Percentiles rank a stretch among this genome's conserved stretches.
These are phyloP conservation scores for Eubasilissa regina DNA, from an alignment of 1,140 invertebrate species.

Conservation along the genomic window DNA sequence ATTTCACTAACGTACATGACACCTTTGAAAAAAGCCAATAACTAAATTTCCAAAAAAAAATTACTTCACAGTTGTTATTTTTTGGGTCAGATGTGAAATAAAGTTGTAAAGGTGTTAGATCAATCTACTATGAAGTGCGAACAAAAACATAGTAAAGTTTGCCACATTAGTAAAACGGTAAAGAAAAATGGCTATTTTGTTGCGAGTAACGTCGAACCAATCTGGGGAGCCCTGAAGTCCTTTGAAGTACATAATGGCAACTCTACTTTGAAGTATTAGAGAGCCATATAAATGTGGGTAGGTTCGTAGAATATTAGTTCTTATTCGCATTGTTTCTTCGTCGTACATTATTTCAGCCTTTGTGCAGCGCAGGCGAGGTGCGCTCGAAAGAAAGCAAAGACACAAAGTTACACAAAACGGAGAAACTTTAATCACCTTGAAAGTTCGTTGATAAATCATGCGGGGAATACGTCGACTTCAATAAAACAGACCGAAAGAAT, in stretches of 20 bases:
- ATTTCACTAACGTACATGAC: too few species aligned
- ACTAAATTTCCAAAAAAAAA: too few species aligned
- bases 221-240: constrained; percentile 13
- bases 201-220: constrained; percentile 19
- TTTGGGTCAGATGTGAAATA: too few species aligned
- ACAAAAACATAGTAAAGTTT: neutral
- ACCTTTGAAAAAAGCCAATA: too few species aligned
- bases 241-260: constrained; percentile 54
- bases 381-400: neutral
- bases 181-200: constrained; percentile 26
- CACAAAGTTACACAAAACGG: too few species aligned
- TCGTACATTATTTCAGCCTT: constrained; percentile 38
- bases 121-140: too few species aligned
- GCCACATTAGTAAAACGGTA: constrained; percentile 8
- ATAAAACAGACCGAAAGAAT: constrained; percentile 35
- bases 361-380: neutral
- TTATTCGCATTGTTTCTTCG: constrained; percentile 50
- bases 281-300: constrained; percentile 23
- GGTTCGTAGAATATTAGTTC: constrained; percentile 52
- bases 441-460: neutral
- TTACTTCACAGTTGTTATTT: too few species aligned
- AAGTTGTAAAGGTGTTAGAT: too few species aligned
- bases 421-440: neutral
- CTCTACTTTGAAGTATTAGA: constrained; percentile 50
- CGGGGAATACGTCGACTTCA: neutral